These are phyloP conservation scores for Deroptyus accipitrinus DNA, from an alignment of 2,113 vertebrate species.

Conservation along the genomic window DNA sequence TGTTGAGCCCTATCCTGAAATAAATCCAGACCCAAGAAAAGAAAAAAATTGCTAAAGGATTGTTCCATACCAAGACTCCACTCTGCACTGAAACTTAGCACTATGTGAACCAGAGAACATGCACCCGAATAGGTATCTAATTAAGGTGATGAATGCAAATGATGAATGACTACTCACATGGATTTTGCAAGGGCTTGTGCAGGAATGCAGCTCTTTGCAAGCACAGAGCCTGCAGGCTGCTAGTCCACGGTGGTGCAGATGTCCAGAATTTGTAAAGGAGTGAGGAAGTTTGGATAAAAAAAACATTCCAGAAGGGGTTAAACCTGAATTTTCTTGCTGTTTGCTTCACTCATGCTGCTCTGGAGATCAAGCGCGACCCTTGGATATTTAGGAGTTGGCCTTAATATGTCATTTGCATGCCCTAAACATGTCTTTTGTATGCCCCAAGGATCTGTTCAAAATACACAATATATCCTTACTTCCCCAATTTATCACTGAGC, in stretches of 20 bases:
- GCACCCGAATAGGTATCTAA: not conserved
- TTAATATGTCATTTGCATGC: not conserved
- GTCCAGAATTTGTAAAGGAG: not conserved
- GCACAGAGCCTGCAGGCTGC: not conserved
- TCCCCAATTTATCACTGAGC: not conserved
- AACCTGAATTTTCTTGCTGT: not conserved
- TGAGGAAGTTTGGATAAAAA: not conserved
- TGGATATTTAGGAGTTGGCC: not conserved
- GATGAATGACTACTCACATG: not conserved
- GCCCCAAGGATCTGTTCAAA: not conserved
- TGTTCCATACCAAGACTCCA: not conserved
- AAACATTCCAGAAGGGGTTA: not conserved
- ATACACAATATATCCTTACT: not conserved
- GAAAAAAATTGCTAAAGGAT: not conserved
- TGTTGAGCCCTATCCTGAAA: not conserved
- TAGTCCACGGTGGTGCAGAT: not conserved
- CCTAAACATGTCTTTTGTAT: not conserved
- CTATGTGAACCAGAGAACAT: not conserved
- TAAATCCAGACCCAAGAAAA: not conserved
- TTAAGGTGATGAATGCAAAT: slow-evolving; percentile 5
- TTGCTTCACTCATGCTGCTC: not conserved
- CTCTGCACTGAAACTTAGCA: not conserved
- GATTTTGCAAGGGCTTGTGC: not conserved
- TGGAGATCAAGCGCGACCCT: not conserved
- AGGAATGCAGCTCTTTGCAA: not conserved